Conservation (phyloP, 2,888 invertebrate species). For the Cheilosia vernalis region DNA sequence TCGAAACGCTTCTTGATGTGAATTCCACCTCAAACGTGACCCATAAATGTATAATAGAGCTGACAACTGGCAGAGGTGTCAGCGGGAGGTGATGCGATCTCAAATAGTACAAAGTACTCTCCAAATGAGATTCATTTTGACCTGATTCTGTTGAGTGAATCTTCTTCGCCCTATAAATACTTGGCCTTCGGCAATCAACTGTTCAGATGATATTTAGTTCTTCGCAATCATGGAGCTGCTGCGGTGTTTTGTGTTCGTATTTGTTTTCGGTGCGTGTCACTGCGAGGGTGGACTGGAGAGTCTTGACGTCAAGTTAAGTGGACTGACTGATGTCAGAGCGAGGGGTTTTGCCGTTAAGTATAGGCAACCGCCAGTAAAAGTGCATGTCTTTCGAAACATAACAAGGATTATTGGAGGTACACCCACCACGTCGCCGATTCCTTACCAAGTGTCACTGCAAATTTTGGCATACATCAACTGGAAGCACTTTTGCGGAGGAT, state of each 20-base stretch:
- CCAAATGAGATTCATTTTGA: slow-evolving; percentile 34
- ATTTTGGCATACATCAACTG: slow-evolving; percentile 76
- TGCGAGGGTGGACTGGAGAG: slow-evolving; percentile 8
- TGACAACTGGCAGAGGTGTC: neutral
- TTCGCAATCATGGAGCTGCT: slow-evolving; percentile 38
- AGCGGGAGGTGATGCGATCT: slow-evolving; percentile 1
- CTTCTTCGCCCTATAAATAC: slow-evolving; percentile 47
- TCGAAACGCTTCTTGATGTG: slow-evolving; percentile 9
- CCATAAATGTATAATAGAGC: slow-evolving; percentile 19
- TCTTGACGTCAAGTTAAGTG: neutral
- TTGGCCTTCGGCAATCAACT: slow-evolving; percentile 21
- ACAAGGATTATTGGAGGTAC: slow-evolving; percentile 80
- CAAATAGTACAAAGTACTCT: neutral
- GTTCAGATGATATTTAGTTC: slow-evolving; percentile 35
- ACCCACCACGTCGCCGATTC: slow-evolving; percentile 78
- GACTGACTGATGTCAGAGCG: neutral
- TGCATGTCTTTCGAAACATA: slow-evolving; percentile 34
- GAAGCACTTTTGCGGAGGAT: slow-evolving; percentile 82
- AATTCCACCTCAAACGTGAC: slow-evolving; percentile 29
- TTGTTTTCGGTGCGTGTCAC: slow-evolving; percentile 29
- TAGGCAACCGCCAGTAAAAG: neutral
- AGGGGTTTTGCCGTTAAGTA: neutral
- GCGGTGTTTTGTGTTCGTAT: slow-evolving; percentile 30
- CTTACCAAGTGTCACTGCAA: slow-evolving; percentile 82
- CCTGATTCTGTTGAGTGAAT: slow-evolving; percentile 41